Conservation (phyloP, 2,797 vertebrate genomes). For the Eulemur rubriventer region DNA sequence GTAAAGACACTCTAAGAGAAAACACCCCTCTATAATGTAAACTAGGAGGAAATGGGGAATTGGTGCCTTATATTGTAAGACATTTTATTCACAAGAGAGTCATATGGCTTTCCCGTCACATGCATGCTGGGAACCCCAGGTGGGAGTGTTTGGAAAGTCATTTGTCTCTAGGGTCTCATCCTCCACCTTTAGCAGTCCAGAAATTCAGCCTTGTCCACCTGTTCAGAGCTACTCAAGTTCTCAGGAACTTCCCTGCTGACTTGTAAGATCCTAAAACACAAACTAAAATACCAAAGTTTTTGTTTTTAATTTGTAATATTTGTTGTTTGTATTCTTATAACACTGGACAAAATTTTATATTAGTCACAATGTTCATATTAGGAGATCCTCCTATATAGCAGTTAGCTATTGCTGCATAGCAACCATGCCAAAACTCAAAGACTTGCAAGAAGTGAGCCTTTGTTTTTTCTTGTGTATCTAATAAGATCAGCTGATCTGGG, state of each 20-base stretch:
- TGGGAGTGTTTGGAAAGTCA: neutral
- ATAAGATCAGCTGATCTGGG: neutral
- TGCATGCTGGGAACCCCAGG: neutral
- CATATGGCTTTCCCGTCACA: neutral
- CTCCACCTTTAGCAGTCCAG: neutral
- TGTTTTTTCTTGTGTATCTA: neutral
- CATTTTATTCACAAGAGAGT: neutral
- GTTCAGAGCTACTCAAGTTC: neutral
- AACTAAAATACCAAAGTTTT: neutral
- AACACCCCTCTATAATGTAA: slow-evolving; percentile 66
- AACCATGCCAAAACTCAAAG: neutral
- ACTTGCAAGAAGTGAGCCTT: neutral
- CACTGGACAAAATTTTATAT: neutral
- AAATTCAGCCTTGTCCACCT: neutral
- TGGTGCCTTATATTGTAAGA: neutral
- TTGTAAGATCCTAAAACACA: neutral
- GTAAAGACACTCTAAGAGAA: slow-evolving; percentile 66
- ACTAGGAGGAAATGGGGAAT: neutral
- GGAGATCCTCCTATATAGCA: neutral
- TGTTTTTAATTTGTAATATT: neutral
- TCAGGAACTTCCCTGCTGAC: neutral
- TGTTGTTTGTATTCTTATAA: neutral
- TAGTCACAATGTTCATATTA: neutral
- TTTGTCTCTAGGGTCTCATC: neutral
- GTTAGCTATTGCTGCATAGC: neutral